Base-by-base conservation (phyloP, 1,140 invertebrate genomes). In the Zaprionus inermis region DNA sequence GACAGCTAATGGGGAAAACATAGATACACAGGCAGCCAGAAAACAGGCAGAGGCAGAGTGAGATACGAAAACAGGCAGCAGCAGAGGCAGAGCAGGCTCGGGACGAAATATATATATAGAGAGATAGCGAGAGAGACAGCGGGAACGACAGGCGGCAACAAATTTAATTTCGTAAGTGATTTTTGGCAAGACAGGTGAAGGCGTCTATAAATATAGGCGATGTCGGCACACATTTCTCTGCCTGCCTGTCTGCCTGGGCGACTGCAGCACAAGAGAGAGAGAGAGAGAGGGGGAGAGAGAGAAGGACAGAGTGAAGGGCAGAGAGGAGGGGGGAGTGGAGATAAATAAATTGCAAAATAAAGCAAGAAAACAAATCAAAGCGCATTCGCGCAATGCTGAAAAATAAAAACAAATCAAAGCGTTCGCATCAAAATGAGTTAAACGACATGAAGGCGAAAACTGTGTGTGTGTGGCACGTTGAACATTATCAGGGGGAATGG, bases 121-220 rank as follows among this genome's bases (percentile, higher is more conserved):
- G 28, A 61, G 24, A 10, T 6, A 16, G 7, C 0, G 38, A 44
- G 38, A 18, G 38, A 44, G 9, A 7, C 5, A 22, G 12, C n/a
- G 46, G 55, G 56, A 61, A 44, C 20, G 34, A 46, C 24, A 54
- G 63, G 36, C 59, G 63, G 74, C 70, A 75, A 52, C 78, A 81
- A 84, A 85, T 84, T 84, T 84, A 84, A 84, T 84, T 84, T 84
- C 78, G 74, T 84, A 81, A 84, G 81, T 84, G 81, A 84, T 72
- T 84, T 85, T 84, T 81, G 78, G 78, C 81, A 75, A 81, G 81
- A 78, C 81, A 84, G 81, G 81, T 84, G 81, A 84, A 85, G 81
- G 81, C 79, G 74, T 84, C 81, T 84, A 84, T 84, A 84, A 84
- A 84, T 84, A 84, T 81, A 81, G 63, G 81, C 78, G 69, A 81